Evolutionary conservation across 2,888 invertebrate genomes (phyloP), one percentile per base, ranked within the genome.

Genomic region (Epirrita christyi): DNA sequence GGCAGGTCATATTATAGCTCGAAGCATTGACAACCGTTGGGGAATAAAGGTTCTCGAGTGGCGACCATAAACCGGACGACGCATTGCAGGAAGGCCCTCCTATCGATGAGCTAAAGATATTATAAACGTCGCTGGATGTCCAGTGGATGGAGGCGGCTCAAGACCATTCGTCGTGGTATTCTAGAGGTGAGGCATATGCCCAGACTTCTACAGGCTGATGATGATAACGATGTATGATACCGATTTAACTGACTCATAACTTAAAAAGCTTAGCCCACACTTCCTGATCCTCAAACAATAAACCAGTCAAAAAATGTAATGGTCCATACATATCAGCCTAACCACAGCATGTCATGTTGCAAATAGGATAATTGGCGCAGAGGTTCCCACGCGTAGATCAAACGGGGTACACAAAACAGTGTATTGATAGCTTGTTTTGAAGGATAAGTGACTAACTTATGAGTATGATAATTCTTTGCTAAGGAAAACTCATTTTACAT

Each of bases 281-380:
- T 38, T 53, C 53, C 52, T 46, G 37, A 55, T 21, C 50, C 53
- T 13, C 63, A 60, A 68, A 71, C 70, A 75, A 71, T 70, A 72
- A 68, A 69, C 71, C 70, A 73, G 73, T 77, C 73, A 68, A 73
- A 75, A 77, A 66, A 72, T 71, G 68, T 70, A 67, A 72, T 73
- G 73, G 72, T 72, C 71, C 75, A 75, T 21, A 78, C 75, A 76
- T 71, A 71, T 71, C 67, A 69, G 62, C 62, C 61, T 54, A 63
- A 63, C 64, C 58, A 62, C 47, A 41, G 52, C 66, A 68, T 61
- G 63, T 61, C 53, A 67, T 69, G 70, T 76, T 77, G 76, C 76
- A 85, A 87, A 85, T 83, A 84, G 83, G 83, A 86, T 86, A 87
- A 87, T 83, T 78, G 80, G 66, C 68, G 62, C 53, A 60, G 64